Base-by-base conservation (phyloP, 2,888 invertebrate species). In the Octonoba sinensis region DNA sequence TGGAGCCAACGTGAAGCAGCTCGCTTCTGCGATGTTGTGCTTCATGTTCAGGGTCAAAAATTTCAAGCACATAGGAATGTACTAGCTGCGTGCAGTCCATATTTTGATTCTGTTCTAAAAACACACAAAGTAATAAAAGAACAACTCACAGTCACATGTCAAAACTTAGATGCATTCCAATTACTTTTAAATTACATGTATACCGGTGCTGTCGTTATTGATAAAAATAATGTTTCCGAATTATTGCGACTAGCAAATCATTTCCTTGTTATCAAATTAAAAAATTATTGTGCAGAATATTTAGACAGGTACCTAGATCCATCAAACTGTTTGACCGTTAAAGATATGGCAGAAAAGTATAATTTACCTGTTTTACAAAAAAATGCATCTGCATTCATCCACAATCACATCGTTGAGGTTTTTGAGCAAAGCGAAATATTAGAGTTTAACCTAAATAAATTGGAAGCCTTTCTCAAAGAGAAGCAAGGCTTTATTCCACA, bases 141-240 rank as follows among this genome's bases (percentile, higher is more conserved):
- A 85, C 90, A 91, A 87, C 87, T 92, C 54, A 90, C 90, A 8
- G 89, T 92, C 60, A 91, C 90, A 72, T 91, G 91, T 86, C 88
- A 91, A 85, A 90, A 91, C 87, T 90, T 90, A 78, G 91, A 90
- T 82, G 91, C 91, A 71, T 92, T 93, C 87, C 88, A 89, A 22
- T 88, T 89, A 51, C 89, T 93, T 69, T 87, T 93, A 27, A 91
- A 91, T 87, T 93, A 92, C 86, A 91, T 93, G 90, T 93, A 93
- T 87, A 92, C 92, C 46, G 92, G 92, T 8, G 90, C 89, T 85
- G 90, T 91, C 8, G 90, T 90, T 13, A 91, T 93, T 72, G 90
- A 91, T 85, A 90, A 91, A 85, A 89, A 90, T 46, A 92, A 91
- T 87, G 92, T 92, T 46, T 90, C 91, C 70, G 92, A 92, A 87